A percentile compares a stretch with the other conserved stretches of the same genome.
These are phyloP conservation scores for Drosophila picticornis DNA, from an alignment of 2,888 invertebrate species.

Conservation along the genomic window DNA sequence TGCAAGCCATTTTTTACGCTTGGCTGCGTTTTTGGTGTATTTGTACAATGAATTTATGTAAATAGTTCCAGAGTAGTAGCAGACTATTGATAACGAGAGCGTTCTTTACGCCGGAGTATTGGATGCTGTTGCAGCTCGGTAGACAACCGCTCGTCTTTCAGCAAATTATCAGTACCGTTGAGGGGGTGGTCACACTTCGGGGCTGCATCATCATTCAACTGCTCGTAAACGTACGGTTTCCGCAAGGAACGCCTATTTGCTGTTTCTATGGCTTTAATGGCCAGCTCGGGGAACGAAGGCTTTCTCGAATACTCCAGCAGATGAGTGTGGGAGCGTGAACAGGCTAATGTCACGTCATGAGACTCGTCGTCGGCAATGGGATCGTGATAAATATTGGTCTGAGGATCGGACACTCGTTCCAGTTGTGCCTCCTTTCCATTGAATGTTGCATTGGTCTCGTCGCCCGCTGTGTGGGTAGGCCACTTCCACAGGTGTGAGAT, in stretches of 20 bases:
- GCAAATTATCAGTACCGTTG: slow-evolving; percentile 7
- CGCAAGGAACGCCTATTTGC: background rate
- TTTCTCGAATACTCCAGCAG: background rate
- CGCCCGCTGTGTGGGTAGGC: accelerated
- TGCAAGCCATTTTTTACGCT: background rate
- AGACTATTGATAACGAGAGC: slow-evolving; percentile 8
- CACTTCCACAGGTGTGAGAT: slow-evolving; percentile 25
- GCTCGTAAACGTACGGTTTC: slow-evolving; percentile 4
- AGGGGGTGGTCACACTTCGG: background rate
- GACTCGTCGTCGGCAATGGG: slow-evolving; percentile 2
- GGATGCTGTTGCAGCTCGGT: slow-evolving; percentile 13
- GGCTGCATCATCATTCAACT: background rate
- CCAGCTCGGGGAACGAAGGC: slow-evolving; percentile 26
- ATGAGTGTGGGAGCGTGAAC: background rate
- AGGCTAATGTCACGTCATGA: background rate
- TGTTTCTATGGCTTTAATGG: slow-evolving; percentile 7
- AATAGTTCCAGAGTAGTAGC: background rate
- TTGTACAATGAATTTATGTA: slow-evolving; percentile 39
- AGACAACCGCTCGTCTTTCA: slow-evolving; percentile 1
- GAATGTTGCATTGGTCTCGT: background rate
- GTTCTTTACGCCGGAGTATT: slow-evolving; percentile 4
- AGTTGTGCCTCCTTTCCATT: background rate
- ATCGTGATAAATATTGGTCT: slow-evolving; percentile 8
- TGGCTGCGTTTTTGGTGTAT: background rate
- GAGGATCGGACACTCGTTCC: background rate